Evolutionary conservation across 2,797 vertebrate species (phyloP), one percentile per base, ranked within the genome.

Genomic region (Otolemur crassicaudatus): DNA sequence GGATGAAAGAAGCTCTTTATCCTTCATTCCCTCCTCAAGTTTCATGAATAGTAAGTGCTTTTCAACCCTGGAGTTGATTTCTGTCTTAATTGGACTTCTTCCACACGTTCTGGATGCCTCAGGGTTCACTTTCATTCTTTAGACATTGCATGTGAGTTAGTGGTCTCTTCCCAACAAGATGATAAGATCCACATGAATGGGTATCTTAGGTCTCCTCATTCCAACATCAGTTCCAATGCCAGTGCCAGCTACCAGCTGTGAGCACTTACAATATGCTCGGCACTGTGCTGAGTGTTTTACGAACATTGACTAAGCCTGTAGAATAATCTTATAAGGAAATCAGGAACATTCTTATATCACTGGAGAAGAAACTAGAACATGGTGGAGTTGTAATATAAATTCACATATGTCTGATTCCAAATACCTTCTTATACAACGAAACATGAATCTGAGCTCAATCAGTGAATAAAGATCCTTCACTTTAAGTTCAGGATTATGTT

Each of bases 241-340:
- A 75, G 67, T 29, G 60, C 27, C 8, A 43, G 73, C 20, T 60
- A 73, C 25, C 8, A 3, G 63, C 91, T 94, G 70, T 91, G 76
- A 87, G 56, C 34, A 87, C 69, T 46, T 70, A 82, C 5, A 23
- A 19, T 63, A 80, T 63, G 58, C 34, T 94, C 58, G 46, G 31
- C 34, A 76, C 27, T 53, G n/a, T 86, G 49, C 40, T 90, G 69
- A 61, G 12, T 69, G 69, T 43, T 90, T 90, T n/a, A 67, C 87
- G 81, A 75, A 87, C 6, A 53, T 82, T 53, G 87, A 69, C 23
- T 82, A 85, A 67, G 72, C 60, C 56, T 94, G 65, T 85, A 83
- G 37, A 87, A 87, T 53, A 94, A 73, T 88, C 13, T 67, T 80
- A 53, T 40, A 92, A 88, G 83, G 56, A 94, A 94, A 31, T 31